Percentiles rank a stretch among this genome's conserved stretches.
Conservation (phyloP, 2,113 vertebrate species). For the Jaculus jaculus region DNA sequence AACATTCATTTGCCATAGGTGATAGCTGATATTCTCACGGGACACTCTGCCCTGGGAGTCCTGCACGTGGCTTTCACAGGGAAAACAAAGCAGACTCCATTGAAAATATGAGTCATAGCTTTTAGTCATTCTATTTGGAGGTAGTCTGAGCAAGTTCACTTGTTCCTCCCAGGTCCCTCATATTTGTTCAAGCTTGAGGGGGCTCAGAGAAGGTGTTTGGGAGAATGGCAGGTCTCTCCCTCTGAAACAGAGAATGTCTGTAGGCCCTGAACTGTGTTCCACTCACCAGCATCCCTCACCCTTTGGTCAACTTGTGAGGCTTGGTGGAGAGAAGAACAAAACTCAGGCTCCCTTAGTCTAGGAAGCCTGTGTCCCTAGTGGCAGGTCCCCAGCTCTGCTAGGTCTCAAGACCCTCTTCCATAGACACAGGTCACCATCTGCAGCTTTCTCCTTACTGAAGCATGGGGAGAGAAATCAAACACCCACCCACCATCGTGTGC, state of each 20-base stretch:
- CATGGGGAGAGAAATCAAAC: not conserved
- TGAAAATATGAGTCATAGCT: not conserved
- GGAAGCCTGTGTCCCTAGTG: not conserved
- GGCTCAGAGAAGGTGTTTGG: constrained; percentile 56
- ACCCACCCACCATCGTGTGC: not conserved
- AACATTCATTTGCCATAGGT: not conserved
- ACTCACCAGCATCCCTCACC: not conserved
- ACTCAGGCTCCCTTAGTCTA: not conserved
- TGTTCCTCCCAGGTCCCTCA: constrained; percentile 13
- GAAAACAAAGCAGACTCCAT: not conserved
- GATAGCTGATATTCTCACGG: not conserved
- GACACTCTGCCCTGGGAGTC: not conserved
- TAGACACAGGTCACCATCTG: not conserved
- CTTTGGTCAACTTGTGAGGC: not conserved
- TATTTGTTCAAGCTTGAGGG: constrained; percentile 72
- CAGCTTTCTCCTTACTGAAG: not conserved
- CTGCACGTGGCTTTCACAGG: not conserved
- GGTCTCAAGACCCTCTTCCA: not conserved
- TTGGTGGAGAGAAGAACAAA: not conserved
- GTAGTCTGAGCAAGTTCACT: constrained; percentile 43
- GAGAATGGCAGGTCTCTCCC: constrained; percentile 57
- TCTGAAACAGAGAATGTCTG: constrained; percentile 35
- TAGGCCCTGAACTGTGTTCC: constrained; percentile 21
- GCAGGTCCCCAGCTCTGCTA: not conserved
- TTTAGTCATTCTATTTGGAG: constrained; percentile 57